Percentiles rank a stretch among this genome's conserved stretches.
These are phyloP conservation scores for Cantharis rufa DNA, from an alignment of 2,888 invertebrate species.

Conservation along the genomic window DNA sequence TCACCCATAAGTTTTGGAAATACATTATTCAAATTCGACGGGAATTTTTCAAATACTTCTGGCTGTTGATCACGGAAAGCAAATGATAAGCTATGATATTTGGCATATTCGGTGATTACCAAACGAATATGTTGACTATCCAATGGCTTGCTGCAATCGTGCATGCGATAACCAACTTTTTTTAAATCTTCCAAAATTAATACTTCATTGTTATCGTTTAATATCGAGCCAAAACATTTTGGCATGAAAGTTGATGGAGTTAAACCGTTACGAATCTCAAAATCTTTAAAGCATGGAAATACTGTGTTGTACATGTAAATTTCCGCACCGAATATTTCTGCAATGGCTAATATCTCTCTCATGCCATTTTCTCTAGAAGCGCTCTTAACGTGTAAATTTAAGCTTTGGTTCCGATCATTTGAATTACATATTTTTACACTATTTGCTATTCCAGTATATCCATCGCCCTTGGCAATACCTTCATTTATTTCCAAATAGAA, in stretches of 20 bases:
- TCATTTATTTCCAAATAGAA: background rate
- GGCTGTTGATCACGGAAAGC: slow-evolving; percentile 41
- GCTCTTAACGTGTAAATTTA: slow-evolving; percentile 14
- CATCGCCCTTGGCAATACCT: background rate
- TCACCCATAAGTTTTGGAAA: background rate
- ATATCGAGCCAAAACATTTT: slow-evolving; percentile 25
- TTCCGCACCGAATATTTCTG: slow-evolving; percentile 29
- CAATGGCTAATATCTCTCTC: slow-evolving; percentile 21
- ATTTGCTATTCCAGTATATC: background rate
- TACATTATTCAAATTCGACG: background rate
- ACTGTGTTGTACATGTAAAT: background rate
- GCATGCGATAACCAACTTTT: slow-evolving; percentile 36
- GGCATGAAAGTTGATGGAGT: slow-evolving; percentile 15
- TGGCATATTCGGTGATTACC: slow-evolving; percentile 43
- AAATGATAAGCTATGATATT: slow-evolving; percentile 44
- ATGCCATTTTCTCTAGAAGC: background rate
- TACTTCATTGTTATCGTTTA: slow-evolving; percentile 28
- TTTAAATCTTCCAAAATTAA: slow-evolving; percentile 43
- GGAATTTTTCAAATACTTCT: slow-evolving; percentile 9
- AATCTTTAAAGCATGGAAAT: slow-evolving; percentile 26
- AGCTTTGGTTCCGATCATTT: background rate
- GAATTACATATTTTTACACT: background rate
- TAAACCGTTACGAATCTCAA: slow-evolving; percentile 25
- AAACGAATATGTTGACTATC: slow-evolving; percentile 40
- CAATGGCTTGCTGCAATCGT: slow-evolving; percentile 40